Base-by-base conservation (phyloP, 2,888 invertebrate species). In the Drosophila infuscata region DNA sequence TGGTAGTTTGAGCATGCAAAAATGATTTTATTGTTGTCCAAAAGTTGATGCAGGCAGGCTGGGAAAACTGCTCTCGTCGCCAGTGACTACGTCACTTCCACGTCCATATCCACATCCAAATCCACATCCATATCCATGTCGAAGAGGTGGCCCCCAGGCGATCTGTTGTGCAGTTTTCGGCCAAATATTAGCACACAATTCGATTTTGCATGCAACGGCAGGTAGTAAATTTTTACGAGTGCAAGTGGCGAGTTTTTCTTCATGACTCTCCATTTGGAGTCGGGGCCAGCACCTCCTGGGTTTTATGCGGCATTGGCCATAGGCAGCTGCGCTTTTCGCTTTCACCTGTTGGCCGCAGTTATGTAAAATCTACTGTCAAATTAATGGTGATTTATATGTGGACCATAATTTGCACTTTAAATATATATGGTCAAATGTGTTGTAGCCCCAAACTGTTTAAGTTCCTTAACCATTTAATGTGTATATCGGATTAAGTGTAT, bases 161-260 rank as follows among this genome's bases (percentile, higher is more conserved):
- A 41, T 62, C 32, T 60, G 9, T 57, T 60, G 36, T 53, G 60
- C 64, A 60, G 60, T 52, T 83, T 83, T 72, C 64, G 71, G 63
- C 71, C 89, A 89, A 89, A 88, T 88, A 88, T 88, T 90, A 88
- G 89, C 91, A 88, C 89, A 89, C 91, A 87, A 88, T 90, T 90
- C 91, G 78, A 90, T 87, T 88, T 90, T 90, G 86, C 90, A 86
- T 87, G 82, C 88, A 72, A 70, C 17, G 74, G 78, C 70, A 68
- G 84, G 68, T 74, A 73, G 74, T 89, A 81, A 84, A 84, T 73
- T 88, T 90, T 82, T 88, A 86, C 83, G 76, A 88, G 81, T 86
- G 76, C 87, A 81, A 86, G 78, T 88, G 89, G 78, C 74, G 78
- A 83, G 78, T 65, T 88, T 87, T 88, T 69, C 83, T 48, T 67